Evolutionary conservation across 2,113 vertebrate species (phyloP).

Genomic region (Alaudala cheleensis): DNA sequence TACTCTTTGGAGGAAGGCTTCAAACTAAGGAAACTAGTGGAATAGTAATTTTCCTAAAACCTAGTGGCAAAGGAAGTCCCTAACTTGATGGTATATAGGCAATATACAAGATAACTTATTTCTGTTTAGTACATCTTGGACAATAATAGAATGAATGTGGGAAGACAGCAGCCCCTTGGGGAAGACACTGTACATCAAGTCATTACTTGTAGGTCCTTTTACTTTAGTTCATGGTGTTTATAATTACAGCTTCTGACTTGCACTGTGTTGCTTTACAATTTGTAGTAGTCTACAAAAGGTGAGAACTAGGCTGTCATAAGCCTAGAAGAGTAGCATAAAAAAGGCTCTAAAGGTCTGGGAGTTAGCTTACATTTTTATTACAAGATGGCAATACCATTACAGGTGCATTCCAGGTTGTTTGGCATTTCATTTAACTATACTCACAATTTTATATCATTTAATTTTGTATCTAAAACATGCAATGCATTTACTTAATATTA

Average conservation of each 20-base stretch:
- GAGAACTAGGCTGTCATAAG: not conserved
- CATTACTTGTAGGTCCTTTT: not conserved
- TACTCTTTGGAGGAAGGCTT: not conserved
- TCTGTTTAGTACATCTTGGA: not conserved
- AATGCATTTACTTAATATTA: not conserved
- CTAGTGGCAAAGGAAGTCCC: not conserved
- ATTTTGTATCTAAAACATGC: not conserved
- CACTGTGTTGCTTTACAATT: not conserved
- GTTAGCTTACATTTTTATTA: not conserved
- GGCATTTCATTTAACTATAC: not conserved
- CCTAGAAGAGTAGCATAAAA: not conserved
- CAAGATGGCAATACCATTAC: not conserved
- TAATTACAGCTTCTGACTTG: not conserved
- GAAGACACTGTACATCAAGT: not conserved
- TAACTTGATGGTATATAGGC: not conserved
- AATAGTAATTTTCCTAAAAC: not conserved
- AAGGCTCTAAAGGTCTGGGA: not conserved
- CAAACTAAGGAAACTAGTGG: not conserved
- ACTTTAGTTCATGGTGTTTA: not conserved
- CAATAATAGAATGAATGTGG: not conserved
- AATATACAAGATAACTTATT: not conserved
- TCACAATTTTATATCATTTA: not conserved
- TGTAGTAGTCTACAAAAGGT: not conserved
- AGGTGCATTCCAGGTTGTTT: not conserved
- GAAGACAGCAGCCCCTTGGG: not conserved